Evolutionary conservation across 1,140 invertebrate genomes (phyloP), one percentile per base, ranked within the genome.

Genomic region (Brachionus rubens): DNA sequence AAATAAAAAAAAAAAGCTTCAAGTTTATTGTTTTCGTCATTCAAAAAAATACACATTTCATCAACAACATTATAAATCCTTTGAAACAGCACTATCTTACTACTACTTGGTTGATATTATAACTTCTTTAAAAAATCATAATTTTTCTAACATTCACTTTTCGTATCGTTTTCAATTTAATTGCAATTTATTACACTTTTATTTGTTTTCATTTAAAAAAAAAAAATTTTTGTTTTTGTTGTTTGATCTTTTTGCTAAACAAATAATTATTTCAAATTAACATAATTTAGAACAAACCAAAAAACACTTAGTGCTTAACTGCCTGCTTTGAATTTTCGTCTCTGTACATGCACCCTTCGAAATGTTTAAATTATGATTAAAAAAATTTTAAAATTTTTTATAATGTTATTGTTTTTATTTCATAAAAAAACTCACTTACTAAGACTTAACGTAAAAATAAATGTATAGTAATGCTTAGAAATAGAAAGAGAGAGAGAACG

Each of bases 401-500:
- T 59, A 59, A 59, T 59, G 54, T 59, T 59, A 59, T 59, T 59
- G 54, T 59, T 59, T 59, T 59, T 59, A n/a, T n/a, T n/a, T n/a
- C n/a, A n/a, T n/a, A n/a, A n/a, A n/a, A n/a, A n/a, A n/a, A n/a
- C n/a, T n/a, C n/a, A n/a, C n/a, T n/a, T n/a, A n/a, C n/a, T n/a
- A n/a, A n/a, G n/a, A n/a, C n/a, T n/a, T n/a, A n/a, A n/a, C n/a
- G n/a, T n/a, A n/a, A n/a, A n/a, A n/a, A n/a, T n/a, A n/a, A n/a
- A n/a, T n/a, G n/a, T n/a, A n/a, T n/a, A n/a, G n/a, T n/a, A n/a
- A n/a, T n/a, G n/a, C n/a, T n/a, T n/a, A n/a, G n/a, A n/a, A n/a
- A n/a, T n/a, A n/a, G n/a, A n/a, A n/a, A n/a, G n/a, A n/a, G n/a
- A n/a, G n/a, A n/a, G n/a, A n/a, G n/a, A n/a, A n/a, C n/a, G n/a